phyloP scores from a whole-genome alignment of 2,888 invertebrate species.

The Ceriagrion tenellum region DNA sequence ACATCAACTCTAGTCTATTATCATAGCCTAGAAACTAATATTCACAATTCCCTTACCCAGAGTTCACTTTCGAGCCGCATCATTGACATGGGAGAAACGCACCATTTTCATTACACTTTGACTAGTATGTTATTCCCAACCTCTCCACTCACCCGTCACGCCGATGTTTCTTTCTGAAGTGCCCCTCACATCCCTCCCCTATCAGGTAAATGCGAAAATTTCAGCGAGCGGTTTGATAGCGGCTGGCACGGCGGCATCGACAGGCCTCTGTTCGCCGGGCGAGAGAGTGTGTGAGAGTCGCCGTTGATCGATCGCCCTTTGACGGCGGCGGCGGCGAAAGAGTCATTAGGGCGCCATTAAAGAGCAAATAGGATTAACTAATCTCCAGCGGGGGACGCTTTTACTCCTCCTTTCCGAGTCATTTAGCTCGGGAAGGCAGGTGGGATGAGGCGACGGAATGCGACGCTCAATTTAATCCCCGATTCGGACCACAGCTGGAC shows the following conservation, averaged over 20 bases:
- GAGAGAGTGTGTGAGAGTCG: too few species aligned
- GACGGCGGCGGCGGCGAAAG: background rate
- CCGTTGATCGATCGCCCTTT: slow-evolving; percentile 35
- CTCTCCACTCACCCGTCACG: too few species aligned
- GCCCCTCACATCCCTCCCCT: background rate
- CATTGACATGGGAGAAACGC: too few species aligned
- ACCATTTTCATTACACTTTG: too few species aligned
- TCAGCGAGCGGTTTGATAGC: background rate
- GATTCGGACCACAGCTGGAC: background rate
- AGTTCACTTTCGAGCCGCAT: too few species aligned
- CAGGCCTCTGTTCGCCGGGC: too few species aligned
- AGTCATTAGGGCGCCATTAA: background rate
- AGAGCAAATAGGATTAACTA: background rate
- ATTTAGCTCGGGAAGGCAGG: background rate
- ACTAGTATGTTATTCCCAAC: too few species aligned
- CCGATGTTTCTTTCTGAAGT: too few species aligned
- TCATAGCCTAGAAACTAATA: too few species aligned
- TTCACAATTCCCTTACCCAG: too few species aligned
- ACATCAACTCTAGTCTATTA: too few species aligned
- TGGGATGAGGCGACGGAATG: background rate
- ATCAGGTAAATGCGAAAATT: background rate
- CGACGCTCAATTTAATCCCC: background rate
- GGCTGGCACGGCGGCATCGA: too few species aligned
- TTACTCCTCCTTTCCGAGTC: background rate
- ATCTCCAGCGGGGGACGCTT: background rate